These are phyloP conservation scores for Rhimphoctona megacephalus DNA, from an alignment of 2,888 invertebrate genomes.

Conservation along the genomic window DNA sequence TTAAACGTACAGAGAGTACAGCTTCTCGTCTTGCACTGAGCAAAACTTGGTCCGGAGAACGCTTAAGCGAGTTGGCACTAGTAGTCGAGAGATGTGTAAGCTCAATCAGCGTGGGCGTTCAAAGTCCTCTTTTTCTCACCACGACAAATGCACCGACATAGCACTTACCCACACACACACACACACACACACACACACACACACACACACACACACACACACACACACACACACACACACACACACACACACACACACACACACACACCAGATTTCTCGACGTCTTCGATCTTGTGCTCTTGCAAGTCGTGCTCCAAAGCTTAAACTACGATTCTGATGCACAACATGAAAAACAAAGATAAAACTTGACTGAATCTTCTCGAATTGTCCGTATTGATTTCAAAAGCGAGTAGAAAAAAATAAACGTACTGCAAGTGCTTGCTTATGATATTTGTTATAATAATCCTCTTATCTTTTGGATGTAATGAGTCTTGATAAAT, in stretches of 20 bases:
- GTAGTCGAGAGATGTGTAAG: slow-evolving; percentile 75
- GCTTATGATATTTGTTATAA: slow-evolving; percentile 24
- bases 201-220: not conserved
- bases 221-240: too few species aligned
- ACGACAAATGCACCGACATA: not conserved
- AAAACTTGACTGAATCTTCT: slow-evolving; percentile 12
- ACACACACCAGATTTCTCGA: not conserved
- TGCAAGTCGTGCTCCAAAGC: slow-evolving; percentile 25
- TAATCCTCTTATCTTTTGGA: slow-evolving; percentile 4
- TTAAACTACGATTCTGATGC: not conserved
- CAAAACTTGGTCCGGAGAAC: slow-evolving; percentile 38
- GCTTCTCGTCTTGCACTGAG: slow-evolving; percentile 63
- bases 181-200: not conserved
- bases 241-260: too few species aligned
- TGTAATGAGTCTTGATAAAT: not conserved
- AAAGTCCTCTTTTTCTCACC: slow-evolving; percentile 48
- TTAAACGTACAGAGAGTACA: slow-evolving; percentile 50
- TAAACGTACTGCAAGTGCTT: not conserved
- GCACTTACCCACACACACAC: not conserved
- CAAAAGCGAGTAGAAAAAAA: slow-evolving; percentile 26
- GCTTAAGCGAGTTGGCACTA: slow-evolving; percentile 56
- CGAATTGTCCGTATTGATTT: slow-evolving; percentile 7
- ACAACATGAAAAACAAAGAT: slow-evolving; percentile 12
- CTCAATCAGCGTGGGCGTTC: slow-evolving; percentile 80
- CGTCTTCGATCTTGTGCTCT: slow-evolving; percentile 16